Evolutionary conservation across 1,140 invertebrate genomes (phyloP), one percentile per base, ranked within the genome.

Genomic region (Campoletis sonorensis): DNA sequence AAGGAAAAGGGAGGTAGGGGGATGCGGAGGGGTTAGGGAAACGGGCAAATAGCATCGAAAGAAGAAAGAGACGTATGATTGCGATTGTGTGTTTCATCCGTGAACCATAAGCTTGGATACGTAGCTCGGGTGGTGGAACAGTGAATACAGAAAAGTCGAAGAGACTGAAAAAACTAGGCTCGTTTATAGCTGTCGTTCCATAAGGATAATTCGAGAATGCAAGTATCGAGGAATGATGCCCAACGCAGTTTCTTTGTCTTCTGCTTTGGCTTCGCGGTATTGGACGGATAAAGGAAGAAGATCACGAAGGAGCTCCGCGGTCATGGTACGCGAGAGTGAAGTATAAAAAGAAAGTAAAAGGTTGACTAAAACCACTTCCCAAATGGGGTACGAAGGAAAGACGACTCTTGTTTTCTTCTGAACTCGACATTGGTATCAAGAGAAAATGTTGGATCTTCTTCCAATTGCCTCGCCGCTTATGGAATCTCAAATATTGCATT

Each of bases 181-280:
- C 79, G 77, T 82, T 75, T 54, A 72, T 61, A 68, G 67, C 49
- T 72, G 49, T 77, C n/a, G 40, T 72, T 67, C 78, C 79, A 81
- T 83, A 83, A 81, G 76, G 70, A 71, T 83, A 70, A 83, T 83
- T 81, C 82, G 68, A 83, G 79, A 81, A 83, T 79, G 75, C 72
- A 71, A 81, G 67, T 79, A 70, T 72, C 23, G 68, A 71, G 8
- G 15, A 23, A 58, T 27, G 18, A 21, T 27, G n/a, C 4, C 1
- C n/a, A 33, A 33, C 16, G n/a, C n/a, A 64, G 8, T 37, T 51
- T 58, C 54, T 77, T 77, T 26, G n/a, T n/a, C n/a, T 64, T 77
- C 37, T 70, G 11, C n/a, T 72, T 79, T 67, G 75, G 4, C 67
- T 76, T 78, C 75, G 75, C 30, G 67, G 67, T 70, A 70, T 70